These are phyloP conservation scores for Ochotona curzoniae DNA, from an alignment of 2,113 vertebrate genomes.

Conservation along the genomic window DNA sequence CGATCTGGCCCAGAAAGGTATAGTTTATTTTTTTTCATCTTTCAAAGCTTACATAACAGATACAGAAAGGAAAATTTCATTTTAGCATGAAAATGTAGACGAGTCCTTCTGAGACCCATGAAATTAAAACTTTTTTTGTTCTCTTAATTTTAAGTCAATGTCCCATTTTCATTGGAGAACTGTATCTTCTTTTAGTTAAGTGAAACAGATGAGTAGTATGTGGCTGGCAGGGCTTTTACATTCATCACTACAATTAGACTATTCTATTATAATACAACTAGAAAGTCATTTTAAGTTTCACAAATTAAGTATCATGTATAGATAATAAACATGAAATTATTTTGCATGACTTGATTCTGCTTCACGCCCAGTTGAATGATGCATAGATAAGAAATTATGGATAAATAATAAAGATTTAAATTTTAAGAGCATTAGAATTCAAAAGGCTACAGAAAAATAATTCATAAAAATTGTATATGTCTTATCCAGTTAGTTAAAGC, in stretches of 20 bases:
- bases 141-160: slow-evolving; percentile 11
- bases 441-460: slow-evolving; percentile 59
- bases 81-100: slow-evolving; percentile 10
- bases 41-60: slow-evolving; percentile 23
- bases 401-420: slow-evolving; percentile 67
- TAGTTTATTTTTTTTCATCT: background rate
- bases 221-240: background rate
- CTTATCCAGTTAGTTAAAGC: slow-evolving; percentile 60
- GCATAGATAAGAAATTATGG: slow-evolving; percentile 57
- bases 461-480: slow-evolving; percentile 44
- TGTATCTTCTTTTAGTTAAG: background rate
- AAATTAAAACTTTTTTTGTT: slow-evolving; percentile 20
- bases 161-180: background rate
- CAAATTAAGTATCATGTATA: slow-evolving; percentile 31
- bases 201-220: background rate
- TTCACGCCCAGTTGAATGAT: background rate
- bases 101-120: background rate
- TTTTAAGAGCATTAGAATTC: slow-evolving; percentile 71
- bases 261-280: slow-evolving; percentile 47
- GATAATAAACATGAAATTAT: slow-evolving; percentile 49
- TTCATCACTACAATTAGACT: background rate
- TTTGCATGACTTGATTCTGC: slow-evolving; percentile 50
- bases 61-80: slow-evolving; percentile 35
- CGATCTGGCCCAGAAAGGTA: background rate
- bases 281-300: slow-evolving; percentile 66